Percentiles rank a stretch among this genome's conserved stretches.
Conservation (phyloP, 1,140 invertebrate species). For the Microplitis mediator region DNA sequence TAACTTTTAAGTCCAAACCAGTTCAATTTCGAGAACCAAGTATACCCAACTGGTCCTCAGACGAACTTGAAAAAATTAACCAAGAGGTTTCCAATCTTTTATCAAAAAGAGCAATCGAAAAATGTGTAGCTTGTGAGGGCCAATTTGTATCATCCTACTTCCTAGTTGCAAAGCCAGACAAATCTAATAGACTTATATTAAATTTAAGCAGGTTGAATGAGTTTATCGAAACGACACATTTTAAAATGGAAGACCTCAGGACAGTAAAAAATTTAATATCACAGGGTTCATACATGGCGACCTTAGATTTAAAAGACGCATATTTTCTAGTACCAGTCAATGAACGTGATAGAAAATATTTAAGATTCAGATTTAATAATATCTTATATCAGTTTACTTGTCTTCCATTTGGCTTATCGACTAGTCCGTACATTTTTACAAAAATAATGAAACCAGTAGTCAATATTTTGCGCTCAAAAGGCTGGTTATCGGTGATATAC, state of each 20-base stretch:
- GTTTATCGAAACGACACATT: slow-evolving; percentile 18
- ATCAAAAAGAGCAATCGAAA: background rate
- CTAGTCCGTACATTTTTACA: slow-evolving; percentile 34
- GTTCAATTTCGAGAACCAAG: slow-evolving; percentile 1
- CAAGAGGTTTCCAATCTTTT: slow-evolving; percentile 11
- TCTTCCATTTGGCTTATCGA: slow-evolving; percentile 32
- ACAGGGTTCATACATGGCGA: slow-evolving; percentile 13
- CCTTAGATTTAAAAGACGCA: slow-evolving; percentile 30
- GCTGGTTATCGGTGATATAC: slow-evolving; percentile 10
- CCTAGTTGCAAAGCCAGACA: background rate
- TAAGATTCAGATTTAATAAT: slow-evolving; percentile 29
- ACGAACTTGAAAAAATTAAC: slow-evolving; percentile 12
- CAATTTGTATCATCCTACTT: background rate
- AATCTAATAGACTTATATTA: background rate
- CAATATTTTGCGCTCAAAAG: slow-evolving; percentile 2
- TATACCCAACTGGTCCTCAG: slow-evolving; percentile 28
- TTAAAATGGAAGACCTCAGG: slow-evolving; percentile 31
- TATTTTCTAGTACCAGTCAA: slow-evolving; percentile 33
- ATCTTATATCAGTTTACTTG: slow-evolving; percentile 33
- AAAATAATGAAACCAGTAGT: slow-evolving; percentile 39
- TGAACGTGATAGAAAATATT: slow-evolving; percentile 33
- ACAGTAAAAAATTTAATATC: slow-evolving; percentile 14
- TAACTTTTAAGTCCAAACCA: slow-evolving; percentile 16
- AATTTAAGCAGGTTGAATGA: background rate
- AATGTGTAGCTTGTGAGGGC: background rate